These are phyloP conservation scores for Clepsis dumicolana DNA, from an alignment of 2,888 invertebrate species.

Conservation along the genomic window DNA sequence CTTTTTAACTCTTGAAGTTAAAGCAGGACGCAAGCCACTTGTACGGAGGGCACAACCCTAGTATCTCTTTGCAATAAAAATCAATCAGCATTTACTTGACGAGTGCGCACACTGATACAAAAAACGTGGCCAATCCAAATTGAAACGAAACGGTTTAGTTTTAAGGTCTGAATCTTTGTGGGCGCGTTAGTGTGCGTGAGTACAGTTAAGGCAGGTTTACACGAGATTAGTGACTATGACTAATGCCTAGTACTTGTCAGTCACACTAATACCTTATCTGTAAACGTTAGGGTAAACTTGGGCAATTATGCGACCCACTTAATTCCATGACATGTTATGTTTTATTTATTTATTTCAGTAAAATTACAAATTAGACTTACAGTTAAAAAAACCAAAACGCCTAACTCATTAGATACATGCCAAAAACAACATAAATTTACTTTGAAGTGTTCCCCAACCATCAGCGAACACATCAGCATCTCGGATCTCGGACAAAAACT, in stretches of 20 bases:
- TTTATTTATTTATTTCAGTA: too few species aligned
- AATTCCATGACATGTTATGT: too few species aligned
- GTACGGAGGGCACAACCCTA: conserved; percentile 60
- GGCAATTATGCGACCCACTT: too few species aligned
- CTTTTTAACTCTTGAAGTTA: background rate
- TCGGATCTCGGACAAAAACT: too few species aligned
- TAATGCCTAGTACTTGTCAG: background rate
- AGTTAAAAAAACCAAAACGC: too few species aligned
- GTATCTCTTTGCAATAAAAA: conserved; percentile 74
- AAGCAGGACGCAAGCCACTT: background rate
- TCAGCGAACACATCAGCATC: too few species aligned
- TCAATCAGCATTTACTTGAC: conserved; percentile 74
- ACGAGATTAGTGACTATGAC: background rate
- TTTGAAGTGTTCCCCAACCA: too few species aligned
- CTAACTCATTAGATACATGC: too few species aligned
- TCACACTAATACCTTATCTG: too few species aligned
- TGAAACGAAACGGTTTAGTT: background rate
- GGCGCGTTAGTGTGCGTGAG: conserved; percentile 26
- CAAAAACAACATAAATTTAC: too few species aligned
- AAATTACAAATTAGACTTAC: too few species aligned
- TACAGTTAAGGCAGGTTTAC: conserved; percentile 16
- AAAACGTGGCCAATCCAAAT: conserved; percentile 19
- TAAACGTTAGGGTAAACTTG: too few species aligned
- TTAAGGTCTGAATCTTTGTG: conserved; percentile 28
- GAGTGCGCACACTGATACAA: conserved; percentile 49